phyloP scores from a whole-genome alignment of 1,140 invertebrate genomes.

The Aricia agestis region DNA sequence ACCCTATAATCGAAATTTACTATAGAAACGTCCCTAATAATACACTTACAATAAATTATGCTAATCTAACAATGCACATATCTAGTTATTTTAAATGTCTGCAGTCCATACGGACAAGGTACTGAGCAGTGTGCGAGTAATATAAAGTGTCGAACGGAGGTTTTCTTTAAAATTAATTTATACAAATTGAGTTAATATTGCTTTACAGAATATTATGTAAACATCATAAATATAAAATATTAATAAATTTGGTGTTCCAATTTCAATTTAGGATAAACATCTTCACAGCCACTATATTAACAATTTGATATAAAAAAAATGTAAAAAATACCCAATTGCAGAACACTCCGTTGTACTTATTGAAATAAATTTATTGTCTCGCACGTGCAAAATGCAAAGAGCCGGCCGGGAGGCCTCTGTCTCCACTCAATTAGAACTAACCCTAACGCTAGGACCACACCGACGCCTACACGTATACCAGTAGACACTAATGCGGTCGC shows the following conservation, averaged over 20 bases:
- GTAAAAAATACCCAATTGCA: slow-evolving; percentile 33
- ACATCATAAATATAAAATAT: slow-evolving; percentile 6
- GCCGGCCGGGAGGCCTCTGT: slow-evolving; percentile 29
- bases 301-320: slow-evolving; percentile 33
- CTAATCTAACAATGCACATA: slow-evolving; percentile 70
- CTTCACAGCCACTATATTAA: slow-evolving; percentile 64
- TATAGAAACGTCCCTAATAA: slow-evolving; percentile 51
- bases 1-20: slow-evolving; percentile 33
- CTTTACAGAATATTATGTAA: background rate
- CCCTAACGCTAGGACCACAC: slow-evolving; percentile 25
- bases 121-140: slow-evolving; percentile 63
- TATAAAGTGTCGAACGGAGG: slow-evolving; percentile 40
- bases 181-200: slow-evolving; percentile 29
- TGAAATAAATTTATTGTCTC: slow-evolving; percentile 67
- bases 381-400: slow-evolving; percentile 60
- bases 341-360: slow-evolving; percentile 28
- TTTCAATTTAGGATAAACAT: slow-evolving; percentile 45
- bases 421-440: slow-evolving; percentile 33
- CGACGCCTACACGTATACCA: background rate
- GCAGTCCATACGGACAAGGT: slow-evolving; percentile 61
- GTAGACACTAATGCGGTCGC: background rate
- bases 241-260: slow-evolving; percentile 46
- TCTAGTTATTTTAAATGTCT: slow-evolving; percentile 59
- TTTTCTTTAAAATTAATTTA: slow-evolving; percentile 36
- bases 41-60: slow-evolving; percentile 73